phyloP scores from a whole-genome alignment of 2,113 vertebrate species.

The Piaya cayana region DNA sequence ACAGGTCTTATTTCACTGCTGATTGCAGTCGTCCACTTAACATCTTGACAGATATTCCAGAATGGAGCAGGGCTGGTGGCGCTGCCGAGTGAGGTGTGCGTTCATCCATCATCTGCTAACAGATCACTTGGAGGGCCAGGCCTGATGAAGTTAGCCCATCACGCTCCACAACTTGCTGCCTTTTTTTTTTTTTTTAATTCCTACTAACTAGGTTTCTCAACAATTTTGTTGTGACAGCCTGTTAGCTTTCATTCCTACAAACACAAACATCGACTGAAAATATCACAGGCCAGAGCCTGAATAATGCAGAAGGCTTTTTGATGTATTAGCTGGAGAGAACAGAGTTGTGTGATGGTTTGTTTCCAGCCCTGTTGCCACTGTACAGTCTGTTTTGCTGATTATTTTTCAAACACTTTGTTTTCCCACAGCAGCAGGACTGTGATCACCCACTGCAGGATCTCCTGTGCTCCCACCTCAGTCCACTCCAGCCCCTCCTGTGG shows the following conservation, averaged over 20 bases:
- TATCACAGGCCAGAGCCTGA: background rate
- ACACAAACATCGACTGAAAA: background rate
- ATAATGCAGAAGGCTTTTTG: background rate
- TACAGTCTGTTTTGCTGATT: rapidly evolving
- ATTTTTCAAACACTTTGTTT: background rate
- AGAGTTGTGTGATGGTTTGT: background rate
- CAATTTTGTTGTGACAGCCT: background rate
- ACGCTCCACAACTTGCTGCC: conserved; percentile 31
- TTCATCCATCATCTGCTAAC: conserved; percentile 91
- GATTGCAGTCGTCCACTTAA: conserved; percentile 90
- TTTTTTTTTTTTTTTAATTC: background rate
- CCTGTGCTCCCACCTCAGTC: rapidly evolving
- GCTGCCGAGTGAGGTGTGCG: conserved; percentile 66
- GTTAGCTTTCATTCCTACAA: background rate
- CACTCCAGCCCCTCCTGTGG: background rate
- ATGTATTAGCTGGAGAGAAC: background rate
- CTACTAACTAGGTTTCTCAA: conserved; percentile 6
- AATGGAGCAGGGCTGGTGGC: conserved; percentile 79
- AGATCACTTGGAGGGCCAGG: conserved; percentile 74
- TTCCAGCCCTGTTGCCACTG: background rate
- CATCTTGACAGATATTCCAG: conserved; percentile 85
- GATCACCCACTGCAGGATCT: rapidly evolving
- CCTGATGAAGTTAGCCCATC: conserved; percentile 41
- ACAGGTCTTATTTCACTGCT: conserved; percentile 88
- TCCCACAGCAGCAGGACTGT: background rate